Evolutionary conservation across 1,140 invertebrate species (phyloP).

Genomic region (Epicauta chinensis): DNA sequence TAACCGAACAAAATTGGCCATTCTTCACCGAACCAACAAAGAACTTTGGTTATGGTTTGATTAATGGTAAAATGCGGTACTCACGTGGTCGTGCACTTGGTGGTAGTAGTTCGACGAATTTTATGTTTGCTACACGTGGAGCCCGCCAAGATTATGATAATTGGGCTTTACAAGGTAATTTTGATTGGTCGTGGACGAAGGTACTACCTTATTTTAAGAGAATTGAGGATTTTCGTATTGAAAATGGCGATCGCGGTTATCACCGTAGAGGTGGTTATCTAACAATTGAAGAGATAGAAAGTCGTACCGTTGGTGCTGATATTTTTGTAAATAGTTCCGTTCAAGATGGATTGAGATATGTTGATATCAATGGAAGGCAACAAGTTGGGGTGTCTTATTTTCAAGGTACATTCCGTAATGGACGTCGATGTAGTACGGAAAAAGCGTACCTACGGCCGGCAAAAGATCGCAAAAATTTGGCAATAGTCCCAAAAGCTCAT

Average conservation of each 20-base stretch:
- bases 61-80: slow-evolving; percentile 49
- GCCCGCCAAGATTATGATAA: slow-evolving; percentile 54
- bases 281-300: slow-evolving; percentile 45
- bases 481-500: slow-evolving; percentile 52
- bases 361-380: slow-evolving; percentile 82
- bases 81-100: slow-evolving; percentile 60
- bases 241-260: slow-evolving; percentile 43
- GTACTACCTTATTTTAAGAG: slow-evolving; percentile 78
- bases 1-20: slow-evolving; percentile 70
- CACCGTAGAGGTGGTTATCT: slow-evolving; percentile 41
- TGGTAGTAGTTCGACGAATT: slow-evolving; percentile 74
- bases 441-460: slow-evolving; percentile 61
- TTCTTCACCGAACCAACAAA: slow-evolving; percentile 65
- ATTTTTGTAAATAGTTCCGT: slow-evolving; percentile 66
- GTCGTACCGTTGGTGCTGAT: slow-evolving; percentile 51
- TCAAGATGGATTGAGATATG: slow-evolving; percentile 62
- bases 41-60: slow-evolving; percentile 55
- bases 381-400: slow-evolving; percentile 63
- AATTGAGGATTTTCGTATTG: slow-evolving; percentile 55
- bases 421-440: slow-evolving; percentile 61
- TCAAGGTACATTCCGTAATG: slow-evolving; percentile 58
- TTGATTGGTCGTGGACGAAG: slow-evolving; percentile 80
- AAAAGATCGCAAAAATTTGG: slow-evolving; percentile 52
- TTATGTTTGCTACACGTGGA: slow-evolving; percentile 82
- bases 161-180: too few relatives aligned